phyloP scores from a whole-genome alignment of 2,888 invertebrate genomes.

The Heliconius ismenius region DNA sequence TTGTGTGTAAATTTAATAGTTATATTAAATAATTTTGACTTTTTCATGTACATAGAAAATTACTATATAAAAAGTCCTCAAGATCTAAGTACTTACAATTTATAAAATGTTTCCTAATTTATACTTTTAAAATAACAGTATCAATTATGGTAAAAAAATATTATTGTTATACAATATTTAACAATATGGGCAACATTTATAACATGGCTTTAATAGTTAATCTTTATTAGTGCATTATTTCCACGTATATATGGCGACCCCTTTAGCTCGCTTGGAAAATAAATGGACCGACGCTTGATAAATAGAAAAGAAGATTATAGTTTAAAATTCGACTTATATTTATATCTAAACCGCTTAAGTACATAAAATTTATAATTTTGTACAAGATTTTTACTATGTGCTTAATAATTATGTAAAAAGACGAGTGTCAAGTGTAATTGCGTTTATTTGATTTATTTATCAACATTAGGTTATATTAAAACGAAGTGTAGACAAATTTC shows the following conservation, averaged over 20 bases:
- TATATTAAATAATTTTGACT: background rate
- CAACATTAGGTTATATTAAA: slow-evolving; percentile 54
- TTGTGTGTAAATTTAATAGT: background rate
- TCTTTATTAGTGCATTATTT: slow-evolving; percentile 25
- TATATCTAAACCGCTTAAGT: slow-evolving; percentile 18
- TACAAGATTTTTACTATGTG: slow-evolving; percentile 22
- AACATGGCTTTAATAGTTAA: background rate
- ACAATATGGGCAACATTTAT: slow-evolving; percentile 9
- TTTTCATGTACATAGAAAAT: background rate
- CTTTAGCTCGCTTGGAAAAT: slow-evolving; percentile 39
- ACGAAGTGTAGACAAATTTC: slow-evolving; percentile 41
- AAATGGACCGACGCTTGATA: slow-evolving; percentile 51
- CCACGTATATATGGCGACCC: slow-evolving; percentile 43
- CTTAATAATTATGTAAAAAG: slow-evolving; percentile 41
- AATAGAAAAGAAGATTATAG: slow-evolving; percentile 41
- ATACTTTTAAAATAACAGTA: background rate
- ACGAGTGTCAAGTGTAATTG: slow-evolving; percentile 42
- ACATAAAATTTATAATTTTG: background rate
- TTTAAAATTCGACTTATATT: slow-evolving; percentile 38
- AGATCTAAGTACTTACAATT: background rate
- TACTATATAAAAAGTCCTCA: background rate
- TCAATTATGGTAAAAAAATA: background rate
- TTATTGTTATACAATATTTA: background rate
- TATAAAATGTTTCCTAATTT: background rate
- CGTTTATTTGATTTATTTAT: slow-evolving; percentile 57